Percentiles rank a stretch among this genome's conserved stretches.
These are phyloP conservation scores for Ectobius pallidus DNA, from an alignment of 2,888 invertebrate genomes.

Conservation along the genomic window DNA sequence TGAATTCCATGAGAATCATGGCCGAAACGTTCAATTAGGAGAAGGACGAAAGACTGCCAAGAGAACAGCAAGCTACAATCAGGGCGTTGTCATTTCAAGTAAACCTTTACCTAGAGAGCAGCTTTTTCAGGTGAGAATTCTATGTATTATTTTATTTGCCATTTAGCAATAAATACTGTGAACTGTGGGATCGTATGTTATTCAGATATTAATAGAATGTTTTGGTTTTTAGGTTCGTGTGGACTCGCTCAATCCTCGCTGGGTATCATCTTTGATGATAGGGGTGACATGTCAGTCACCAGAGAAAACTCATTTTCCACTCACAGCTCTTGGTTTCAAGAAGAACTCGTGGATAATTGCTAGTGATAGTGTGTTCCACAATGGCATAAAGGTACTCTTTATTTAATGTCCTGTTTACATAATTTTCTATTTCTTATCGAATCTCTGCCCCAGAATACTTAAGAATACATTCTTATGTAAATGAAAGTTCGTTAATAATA, in stretches of 20 bases:
- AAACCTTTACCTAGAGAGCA: slow-evolving; percentile 70
- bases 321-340: slow-evolving; percentile 77
- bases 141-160: no score
- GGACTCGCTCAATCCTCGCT: slow-evolving; percentile 72
- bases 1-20: slow-evolving; percentile 84
- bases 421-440: slow-evolving; percentile 4
- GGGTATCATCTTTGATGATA: slow-evolving; percentile 78
- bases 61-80: slow-evolving; percentile 82
- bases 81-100: slow-evolving; percentile 74
- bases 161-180: background rate
- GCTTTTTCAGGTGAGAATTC: slow-evolving; percentile 67
- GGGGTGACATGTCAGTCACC: slow-evolving; percentile 81
- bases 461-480: no score
- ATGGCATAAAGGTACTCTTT: slow-evolving; percentile 73
- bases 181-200: background rate
- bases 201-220: background rate
- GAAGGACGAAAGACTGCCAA: slow-evolving; percentile 70
- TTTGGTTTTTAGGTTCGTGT: slow-evolving; percentile 70
- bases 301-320: slow-evolving; percentile 67
- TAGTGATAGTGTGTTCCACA: slow-evolving; percentile 79
- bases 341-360: slow-evolving; percentile 83
- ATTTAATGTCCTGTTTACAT: no score
- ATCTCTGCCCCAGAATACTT: background rate
- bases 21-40: slow-evolving; percentile 75
- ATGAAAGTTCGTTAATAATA: no score